These are phyloP conservation scores for Abrostola triplasia DNA, from an alignment of 2,888 invertebrate genomes.

Conservation along the genomic window DNA sequence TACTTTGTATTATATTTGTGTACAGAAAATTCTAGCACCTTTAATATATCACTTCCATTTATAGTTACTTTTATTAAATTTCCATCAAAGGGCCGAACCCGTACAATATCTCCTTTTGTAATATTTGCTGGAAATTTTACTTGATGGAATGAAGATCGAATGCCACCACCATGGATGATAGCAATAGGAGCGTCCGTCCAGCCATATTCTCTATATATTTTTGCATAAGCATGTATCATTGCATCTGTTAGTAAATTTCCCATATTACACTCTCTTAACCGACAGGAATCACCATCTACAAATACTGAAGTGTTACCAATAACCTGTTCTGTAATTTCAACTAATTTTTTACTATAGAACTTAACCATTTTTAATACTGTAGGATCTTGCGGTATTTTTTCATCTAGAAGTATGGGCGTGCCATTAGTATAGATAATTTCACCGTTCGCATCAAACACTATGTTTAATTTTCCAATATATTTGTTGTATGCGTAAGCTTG, in stretches of 20 bases:
- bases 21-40: conserved; percentile 92
- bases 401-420: conserved; percentile 92
- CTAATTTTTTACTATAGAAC: conserved; percentile 87
- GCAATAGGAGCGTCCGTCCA: conserved; percentile 95
- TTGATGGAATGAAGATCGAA: conserved; percentile 90
- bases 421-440: conserved; percentile 91
- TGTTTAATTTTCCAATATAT: conserved; percentile 93
- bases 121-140: conserved; percentile 79
- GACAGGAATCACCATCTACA: conserved; percentile 91
- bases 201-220: conserved; percentile 79
- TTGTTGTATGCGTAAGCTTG: conserved; percentile 97
- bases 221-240: conserved; percentile 89
- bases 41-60: conserved; percentile 89
- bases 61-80: conserved; percentile 90
- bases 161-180: conserved; percentile 92
- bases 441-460: conserved; percentile 92
- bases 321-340: conserved; percentile 83
- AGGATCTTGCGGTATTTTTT: conserved; percentile 89
- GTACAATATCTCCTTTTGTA: conserved; percentile 91
- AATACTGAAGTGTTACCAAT: conserved; percentile 92
- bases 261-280: conserved; percentile 93
- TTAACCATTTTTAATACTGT: conserved; percentile 89
- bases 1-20: conserved; percentile 75
- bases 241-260: conserved; percentile 95
- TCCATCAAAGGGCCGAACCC: conserved; percentile 93